phyloP scores from a whole-genome alignment of 2,888 invertebrate genomes.

The Tetanocera ferruginea region DNA sequence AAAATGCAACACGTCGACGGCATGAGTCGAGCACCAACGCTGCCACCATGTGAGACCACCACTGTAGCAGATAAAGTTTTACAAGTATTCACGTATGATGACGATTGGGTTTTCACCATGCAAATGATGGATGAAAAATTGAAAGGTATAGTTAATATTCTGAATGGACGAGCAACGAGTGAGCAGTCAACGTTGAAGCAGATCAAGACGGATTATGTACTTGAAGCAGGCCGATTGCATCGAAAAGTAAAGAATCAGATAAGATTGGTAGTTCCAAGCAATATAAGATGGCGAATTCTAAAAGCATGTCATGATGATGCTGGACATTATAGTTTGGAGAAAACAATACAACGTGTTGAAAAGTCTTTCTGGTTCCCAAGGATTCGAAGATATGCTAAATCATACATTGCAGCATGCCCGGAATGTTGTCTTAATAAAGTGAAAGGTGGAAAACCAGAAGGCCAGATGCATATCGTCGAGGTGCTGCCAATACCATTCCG shows the following conservation, averaged over 20 bases:
- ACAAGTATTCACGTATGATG: not conserved
- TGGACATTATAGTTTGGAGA: slow-evolving; percentile 47
- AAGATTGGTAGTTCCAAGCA: slow-evolving; percentile 30
- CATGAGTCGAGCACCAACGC: slow-evolving; percentile 13
- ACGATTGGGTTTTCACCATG: slow-evolving; percentile 10
- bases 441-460: slow-evolving; percentile 46
- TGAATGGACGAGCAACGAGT: not conserved
- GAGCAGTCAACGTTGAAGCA: not conserved
- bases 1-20: slow-evolving; percentile 35
- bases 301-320: slow-evolving; percentile 47
- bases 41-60: not conserved
- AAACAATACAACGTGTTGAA: slow-evolving; percentile 47
- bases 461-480: slow-evolving; percentile 40
- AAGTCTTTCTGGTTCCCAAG: slow-evolving; percentile 49
- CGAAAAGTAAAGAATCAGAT: slow-evolving; percentile 9
- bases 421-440: no score
- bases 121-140: slow-evolving; percentile 30
- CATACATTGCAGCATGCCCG: no score
- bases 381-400: slow-evolving; percentile 47
- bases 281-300: slow-evolving; percentile 45
- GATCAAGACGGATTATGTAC: slow-evolving; percentile 27
- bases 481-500: slow-evolving; percentile 46
- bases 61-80: not conserved
- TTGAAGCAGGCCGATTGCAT: slow-evolving; percentile 2
- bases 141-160: not conserved